Conservation (phyloP, 1,140 invertebrate genomes). For the Drosophila micromelanica region DNA sequence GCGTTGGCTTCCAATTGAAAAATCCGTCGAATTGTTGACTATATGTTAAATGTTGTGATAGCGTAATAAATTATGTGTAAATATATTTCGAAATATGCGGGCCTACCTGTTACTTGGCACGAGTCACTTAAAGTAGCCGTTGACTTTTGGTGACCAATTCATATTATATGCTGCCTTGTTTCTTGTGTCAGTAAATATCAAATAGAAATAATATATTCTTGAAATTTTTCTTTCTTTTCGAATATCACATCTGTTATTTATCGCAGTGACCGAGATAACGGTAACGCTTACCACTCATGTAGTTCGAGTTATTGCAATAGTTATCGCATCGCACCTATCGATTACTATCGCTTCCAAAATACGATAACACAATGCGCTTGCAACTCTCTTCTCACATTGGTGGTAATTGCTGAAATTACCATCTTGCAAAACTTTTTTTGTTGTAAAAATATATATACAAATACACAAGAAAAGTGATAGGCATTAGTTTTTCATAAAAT, state of each 20-base stretch:
- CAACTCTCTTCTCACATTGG: constrained; percentile 49
- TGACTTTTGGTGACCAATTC: neutral
- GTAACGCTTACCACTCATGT: neutral
- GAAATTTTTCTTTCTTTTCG: neutral
- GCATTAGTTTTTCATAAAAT: constrained; percentile 54
- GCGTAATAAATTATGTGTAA: constrained; percentile 28
- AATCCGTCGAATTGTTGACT: constrained; percentile 5
- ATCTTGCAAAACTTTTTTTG: constrained; percentile 56
- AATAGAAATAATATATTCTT: neutral
- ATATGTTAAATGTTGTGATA: constrained; percentile 30
- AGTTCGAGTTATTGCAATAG: neutral
- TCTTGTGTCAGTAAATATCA: neutral
- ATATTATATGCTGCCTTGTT: neutral
- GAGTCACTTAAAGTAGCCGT: neutral
- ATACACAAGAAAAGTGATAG: constrained; percentile 54
- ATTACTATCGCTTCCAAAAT: constrained; percentile 15
- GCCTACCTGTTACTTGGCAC: neutral
- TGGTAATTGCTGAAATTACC: constrained; percentile 58
- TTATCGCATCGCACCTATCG: constrained; percentile 3
- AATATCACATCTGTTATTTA: neutral
- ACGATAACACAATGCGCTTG: constrained; percentile 36
- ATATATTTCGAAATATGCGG: no score
- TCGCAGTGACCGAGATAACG: neutral
- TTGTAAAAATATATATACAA: constrained; percentile 54
- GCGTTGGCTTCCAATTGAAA: constrained; percentile 44